Conservation (phyloP, 2,113 vertebrate species). For the Corapipo altera region DNA sequence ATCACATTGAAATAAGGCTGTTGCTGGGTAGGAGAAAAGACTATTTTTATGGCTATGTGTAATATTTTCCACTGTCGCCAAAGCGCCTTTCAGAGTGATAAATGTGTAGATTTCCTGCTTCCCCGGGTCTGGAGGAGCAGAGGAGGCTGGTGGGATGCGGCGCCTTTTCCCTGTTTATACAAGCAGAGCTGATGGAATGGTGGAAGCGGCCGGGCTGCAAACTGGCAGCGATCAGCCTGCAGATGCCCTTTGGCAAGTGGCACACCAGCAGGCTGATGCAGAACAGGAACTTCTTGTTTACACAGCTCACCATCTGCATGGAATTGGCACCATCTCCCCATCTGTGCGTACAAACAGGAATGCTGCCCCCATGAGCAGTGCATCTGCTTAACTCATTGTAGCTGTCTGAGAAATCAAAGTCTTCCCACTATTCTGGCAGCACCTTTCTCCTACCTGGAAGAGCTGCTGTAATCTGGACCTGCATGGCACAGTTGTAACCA, state of each 20-base stretch:
- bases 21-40: not conserved
- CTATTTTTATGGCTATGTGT: slow-evolving; percentile 1
- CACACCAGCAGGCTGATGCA: slow-evolving; percentile 51
- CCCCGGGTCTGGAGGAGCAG: not conserved
- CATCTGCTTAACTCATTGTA: not conserved
- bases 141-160: not conserved
- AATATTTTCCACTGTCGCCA: not conserved
- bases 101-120: not conserved
- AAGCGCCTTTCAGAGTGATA: not conserved
- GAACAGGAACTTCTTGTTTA: slow-evolving; percentile 67
- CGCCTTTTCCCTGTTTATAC: slow-evolving; percentile 29
- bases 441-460: not conserved
- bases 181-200: not conserved
- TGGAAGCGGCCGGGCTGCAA: not conserved
- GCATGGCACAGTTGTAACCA: not conserved
- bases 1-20: not conserved
- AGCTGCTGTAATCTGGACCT: not conserved
- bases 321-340: not conserved
- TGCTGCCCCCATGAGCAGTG: not conserved
- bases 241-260: not conserved
- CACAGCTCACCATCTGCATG: slow-evolving; percentile 40
- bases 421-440: not conserved
- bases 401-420: not conserved
- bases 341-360: not conserved
- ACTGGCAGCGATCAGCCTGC: slow-evolving; percentile 8